Evolutionary conservation across 1,140 invertebrate species (phyloP), one percentile per base, ranked within the genome.

Genomic region (Leucophenga varia): DNA sequence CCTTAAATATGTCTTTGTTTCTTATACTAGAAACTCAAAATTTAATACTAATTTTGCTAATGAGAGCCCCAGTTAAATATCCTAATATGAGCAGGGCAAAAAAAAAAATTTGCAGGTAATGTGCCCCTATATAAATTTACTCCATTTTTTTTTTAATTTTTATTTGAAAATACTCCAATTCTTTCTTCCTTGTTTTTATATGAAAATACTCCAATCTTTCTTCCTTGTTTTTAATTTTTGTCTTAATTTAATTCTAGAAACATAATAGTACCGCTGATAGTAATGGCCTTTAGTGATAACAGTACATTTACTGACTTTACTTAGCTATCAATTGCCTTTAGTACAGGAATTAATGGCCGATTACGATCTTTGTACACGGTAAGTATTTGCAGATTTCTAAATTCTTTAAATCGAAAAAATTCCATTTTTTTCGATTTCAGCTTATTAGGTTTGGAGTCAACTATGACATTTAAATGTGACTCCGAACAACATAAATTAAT

Each of bases 281-380:
- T 49, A 43, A 35, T 61, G 41, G 25, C 37, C n/a, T 18, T 12
- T 61, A 19, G 40, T 35, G 0, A 22, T 64, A 12, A n/a, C 31
- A 12, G 8, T 59, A 14, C 52, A 64, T 25, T 53, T 61, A n/a
- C 25, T 40, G 20, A 51, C 34, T 16, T 36, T 65, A 28, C 18
- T 47, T 18, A 34, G 10, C 2, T 64, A 47, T 41, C 61, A 64
- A 22, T 19, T 61, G n/a, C 36, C 63, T 1, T 10, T 51, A 7
- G 21, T 86, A 18, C 88, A 94, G 55, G 80, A 86, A 12, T 64
- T 82, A 3, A 65, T 94, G 21, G 12, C 47, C 13, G 79, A 81
- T 2, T 76, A 84, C 0, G 84, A 88, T 63, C 76, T 82, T 2
- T 83, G 85, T 73, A 79, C 84, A 3, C 82, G 84, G 84, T 86